A percentile compares a stretch with the other conserved stretches of the same genome.
These are phyloP conservation scores for Metellina segmentata DNA, from an alignment of 2,888 invertebrate species.

Conservation along the genomic window DNA sequence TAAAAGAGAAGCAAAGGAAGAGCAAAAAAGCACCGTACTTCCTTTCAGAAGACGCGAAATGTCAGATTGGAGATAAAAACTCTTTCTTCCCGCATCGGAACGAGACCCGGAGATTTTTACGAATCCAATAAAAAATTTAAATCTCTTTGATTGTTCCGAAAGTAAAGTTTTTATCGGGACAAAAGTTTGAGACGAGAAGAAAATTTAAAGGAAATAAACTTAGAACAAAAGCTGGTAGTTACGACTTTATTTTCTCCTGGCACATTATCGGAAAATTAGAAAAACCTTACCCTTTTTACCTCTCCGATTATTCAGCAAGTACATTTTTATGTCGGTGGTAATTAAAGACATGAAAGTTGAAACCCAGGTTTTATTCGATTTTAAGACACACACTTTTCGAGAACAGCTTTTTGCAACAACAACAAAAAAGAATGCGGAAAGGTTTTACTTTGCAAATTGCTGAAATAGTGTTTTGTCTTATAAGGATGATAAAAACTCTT, in stretches of 20 bases:
- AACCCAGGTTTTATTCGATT: neutral
- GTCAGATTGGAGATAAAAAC: neutral
- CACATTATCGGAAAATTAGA: conserved; percentile 37
- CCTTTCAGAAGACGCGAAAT: neutral
- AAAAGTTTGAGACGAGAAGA: neutral
- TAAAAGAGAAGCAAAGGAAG: neutral
- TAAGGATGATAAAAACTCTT: too few species aligned
- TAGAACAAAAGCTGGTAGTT: conserved; percentile 45
- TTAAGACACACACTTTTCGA: neutral
- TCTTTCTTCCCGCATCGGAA: neutral
- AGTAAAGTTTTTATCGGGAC: conserved; percentile 25
- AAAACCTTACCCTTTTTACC: conserved; percentile 12
- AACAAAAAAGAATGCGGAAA: too few species aligned
- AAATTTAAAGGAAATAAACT: conserved; percentile 27
- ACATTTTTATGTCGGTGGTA: conserved; percentile 6
- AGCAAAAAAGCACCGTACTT: neutral
- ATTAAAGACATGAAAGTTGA: conserved; percentile 36
- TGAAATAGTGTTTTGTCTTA: too few species aligned
- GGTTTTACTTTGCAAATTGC: too few species aligned
- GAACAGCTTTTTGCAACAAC: neutral
- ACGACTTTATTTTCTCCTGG: conserved; percentile 24
- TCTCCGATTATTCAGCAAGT: conserved; percentile 20
- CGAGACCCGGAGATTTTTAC: neutral
- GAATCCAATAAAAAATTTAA: conserved; percentile 30
- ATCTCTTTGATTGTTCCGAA: conserved; percentile 45